Conservation (phyloP, 1,140 invertebrate genomes). For the Callitettix versicolor region DNA sequence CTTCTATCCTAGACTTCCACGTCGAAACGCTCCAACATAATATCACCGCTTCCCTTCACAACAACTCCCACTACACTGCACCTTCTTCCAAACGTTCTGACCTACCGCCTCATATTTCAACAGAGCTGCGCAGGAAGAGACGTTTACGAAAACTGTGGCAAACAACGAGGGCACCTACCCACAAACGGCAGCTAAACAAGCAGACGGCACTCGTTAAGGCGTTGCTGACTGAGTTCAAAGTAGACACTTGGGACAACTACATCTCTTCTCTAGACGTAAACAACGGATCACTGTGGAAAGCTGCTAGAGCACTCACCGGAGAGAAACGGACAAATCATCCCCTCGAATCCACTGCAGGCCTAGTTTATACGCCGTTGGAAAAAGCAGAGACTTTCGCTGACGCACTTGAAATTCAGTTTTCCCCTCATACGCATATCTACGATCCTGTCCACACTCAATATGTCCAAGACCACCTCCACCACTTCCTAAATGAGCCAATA, state of each 20-base stretch:
- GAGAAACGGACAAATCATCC: background rate
- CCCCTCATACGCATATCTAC: background rate
- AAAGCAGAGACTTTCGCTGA: too few relatives aligned
- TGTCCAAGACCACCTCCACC: background rate
- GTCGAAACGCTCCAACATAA: background rate
- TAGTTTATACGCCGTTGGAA: background rate
- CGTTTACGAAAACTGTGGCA: too few relatives aligned
- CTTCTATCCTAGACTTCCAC: background rate
- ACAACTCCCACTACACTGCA: background rate
- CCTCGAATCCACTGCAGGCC: background rate
- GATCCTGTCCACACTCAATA: background rate
- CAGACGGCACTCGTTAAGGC: background rate
- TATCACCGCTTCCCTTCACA: background rate
- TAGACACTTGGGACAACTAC: background rate
- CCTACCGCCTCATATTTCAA: too few relatives aligned
- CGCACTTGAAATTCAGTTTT: background rate
- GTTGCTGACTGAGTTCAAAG: background rate
- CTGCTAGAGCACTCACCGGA: background rate
- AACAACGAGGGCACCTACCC: too few relatives aligned
- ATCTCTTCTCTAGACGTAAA: background rate
- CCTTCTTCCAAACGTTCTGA: background rate
- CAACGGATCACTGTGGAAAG: background rate
- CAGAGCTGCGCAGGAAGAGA: background rate
- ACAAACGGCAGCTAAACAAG: background rate
- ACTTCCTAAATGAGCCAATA: too few relatives aligned